These are phyloP conservation scores for Druon quercuslanigerum DNA, from an alignment of 1,140 invertebrate species.

Conservation along the genomic window DNA sequence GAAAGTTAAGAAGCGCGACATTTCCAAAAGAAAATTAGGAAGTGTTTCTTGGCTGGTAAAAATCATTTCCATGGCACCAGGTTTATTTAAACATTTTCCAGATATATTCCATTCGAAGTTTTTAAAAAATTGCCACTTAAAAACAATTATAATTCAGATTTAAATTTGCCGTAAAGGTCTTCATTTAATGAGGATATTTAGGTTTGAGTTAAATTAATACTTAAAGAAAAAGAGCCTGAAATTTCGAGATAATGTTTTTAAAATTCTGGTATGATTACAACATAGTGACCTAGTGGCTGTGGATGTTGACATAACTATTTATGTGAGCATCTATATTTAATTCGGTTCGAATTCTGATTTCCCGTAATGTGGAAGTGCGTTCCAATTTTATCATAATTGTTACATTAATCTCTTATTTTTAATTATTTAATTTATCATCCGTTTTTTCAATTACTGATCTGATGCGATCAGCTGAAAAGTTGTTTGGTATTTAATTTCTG, in stretches of 20 bases:
- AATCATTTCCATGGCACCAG: not conserved
- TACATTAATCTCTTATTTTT: not conserved
- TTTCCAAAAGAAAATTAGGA: not conserved
- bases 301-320: slow-evolving; percentile 53
- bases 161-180: no score
- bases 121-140: not conserved
- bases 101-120: not conserved
- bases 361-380: not conserved
- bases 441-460: no score
- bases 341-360: slow-evolving; percentile 21
- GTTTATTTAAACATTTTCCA: not conserved
- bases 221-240: not conserved
- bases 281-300: slow-evolving; percentile 45
- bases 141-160: no score
- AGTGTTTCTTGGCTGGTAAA: slow-evolving; percentile 7
- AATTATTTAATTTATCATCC: not conserved
- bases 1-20: slow-evolving; percentile 40
- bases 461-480: no score
- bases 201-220: no score
- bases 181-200: no score
- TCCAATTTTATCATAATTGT: not conserved
- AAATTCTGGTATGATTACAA: slow-evolving; percentile 21
- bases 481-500: no score
- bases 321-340: slow-evolving; percentile 53
- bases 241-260: not conserved